Base-by-base conservation (phyloP, 2,113 vertebrate genomes). In the Vidua chalybeata region DNA sequence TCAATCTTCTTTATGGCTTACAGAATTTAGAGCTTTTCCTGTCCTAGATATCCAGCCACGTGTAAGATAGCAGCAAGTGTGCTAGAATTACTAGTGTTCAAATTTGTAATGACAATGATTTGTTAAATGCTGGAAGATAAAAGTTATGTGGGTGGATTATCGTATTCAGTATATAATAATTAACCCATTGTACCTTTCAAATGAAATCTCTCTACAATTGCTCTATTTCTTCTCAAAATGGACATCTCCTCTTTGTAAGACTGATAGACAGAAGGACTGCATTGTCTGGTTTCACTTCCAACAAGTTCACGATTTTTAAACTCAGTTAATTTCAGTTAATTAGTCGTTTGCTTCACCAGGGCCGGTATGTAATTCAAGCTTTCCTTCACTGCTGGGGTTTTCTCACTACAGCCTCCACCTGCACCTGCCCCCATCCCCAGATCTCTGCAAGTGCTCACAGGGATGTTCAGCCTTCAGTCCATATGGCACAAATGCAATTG, bases 31-130 rank as follows among this genome's bases (percentile, higher is more conserved):
- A 96, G 93, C 95, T 98, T 97, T 97, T 95, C 86, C 78, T 98
- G 97, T 97, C 98, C 98, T 97, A 97, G 97, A 98, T 98, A 98
- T 54, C 91, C 98, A 97, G 90, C 97, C 96, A 74, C 91, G 94
- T 98, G 96, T 98, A 98, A 98, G 98, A 97, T 97, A 94, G 97
- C 97, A 97, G 97, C 88, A 96, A 95, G 92, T 66, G 49, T 94
- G 90, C 94, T 97, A 84, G 95, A 97, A 97, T 96, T 97, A 91
- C 92, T 98, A 61, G 24, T 55, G 21, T 96, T 97, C 95, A 66
- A 96, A 91, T 45, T 73, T 93, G 64, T 85, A 68, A 89, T 64
- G 77, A 56, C 54, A 91, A 61, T 77, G 80, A 75, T 5, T 10
- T 23, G 30, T 77, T 76, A 75, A 49, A 35, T 67, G 62, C 37